These are phyloP conservation scores for Gonocerus acuteangulatus DNA, from an alignment of 2,888 invertebrate species.

Conservation along the genomic window DNA sequence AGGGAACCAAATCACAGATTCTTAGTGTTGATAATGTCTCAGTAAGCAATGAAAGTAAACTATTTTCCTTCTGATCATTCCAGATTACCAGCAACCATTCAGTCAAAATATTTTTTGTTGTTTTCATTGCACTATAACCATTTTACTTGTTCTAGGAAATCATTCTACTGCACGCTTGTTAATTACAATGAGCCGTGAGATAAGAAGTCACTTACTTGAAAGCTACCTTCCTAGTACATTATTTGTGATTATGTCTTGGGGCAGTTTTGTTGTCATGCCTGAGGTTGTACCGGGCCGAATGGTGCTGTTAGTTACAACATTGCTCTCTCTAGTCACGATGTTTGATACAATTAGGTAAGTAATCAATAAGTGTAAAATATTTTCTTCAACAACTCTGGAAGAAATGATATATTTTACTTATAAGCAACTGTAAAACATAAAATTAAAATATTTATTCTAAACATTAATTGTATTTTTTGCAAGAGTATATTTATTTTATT, in stretches of 20 bases:
- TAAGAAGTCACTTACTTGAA: slow-evolving; percentile 55
- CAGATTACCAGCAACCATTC: too few species aligned
- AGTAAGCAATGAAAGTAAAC: too few species aligned
- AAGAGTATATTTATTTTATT: too few species aligned
- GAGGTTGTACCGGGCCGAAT: slow-evolving; percentile 59
- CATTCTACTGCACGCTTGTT: slow-evolving; percentile 55
- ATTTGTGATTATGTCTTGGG: slow-evolving; percentile 60
- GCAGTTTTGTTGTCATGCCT: slow-evolving; percentile 58
- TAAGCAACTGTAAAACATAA: too few species aligned
- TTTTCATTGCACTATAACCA: too few species aligned
- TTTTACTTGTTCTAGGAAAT: slow-evolving; percentile 47
- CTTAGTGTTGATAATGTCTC: too few species aligned
- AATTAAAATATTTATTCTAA: background rate
- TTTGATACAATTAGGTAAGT: slow-evolving; percentile 56
- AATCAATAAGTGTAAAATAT: too few species aligned
- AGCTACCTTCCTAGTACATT: slow-evolving; percentile 57
- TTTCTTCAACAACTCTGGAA: background rate
- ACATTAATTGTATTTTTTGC: background rate
- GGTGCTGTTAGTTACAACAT: slow-evolving; percentile 56
- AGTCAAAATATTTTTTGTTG: too few species aligned
- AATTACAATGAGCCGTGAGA: slow-evolving; percentile 54
- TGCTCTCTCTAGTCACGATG: slow-evolving; percentile 58
- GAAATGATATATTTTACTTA: too few species aligned
- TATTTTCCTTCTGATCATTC: too few species aligned
- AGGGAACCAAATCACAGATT: too few species aligned